Base-by-base conservation (phyloP, 2,113 vertebrate species). In the Scalopus aquaticus region DNA sequence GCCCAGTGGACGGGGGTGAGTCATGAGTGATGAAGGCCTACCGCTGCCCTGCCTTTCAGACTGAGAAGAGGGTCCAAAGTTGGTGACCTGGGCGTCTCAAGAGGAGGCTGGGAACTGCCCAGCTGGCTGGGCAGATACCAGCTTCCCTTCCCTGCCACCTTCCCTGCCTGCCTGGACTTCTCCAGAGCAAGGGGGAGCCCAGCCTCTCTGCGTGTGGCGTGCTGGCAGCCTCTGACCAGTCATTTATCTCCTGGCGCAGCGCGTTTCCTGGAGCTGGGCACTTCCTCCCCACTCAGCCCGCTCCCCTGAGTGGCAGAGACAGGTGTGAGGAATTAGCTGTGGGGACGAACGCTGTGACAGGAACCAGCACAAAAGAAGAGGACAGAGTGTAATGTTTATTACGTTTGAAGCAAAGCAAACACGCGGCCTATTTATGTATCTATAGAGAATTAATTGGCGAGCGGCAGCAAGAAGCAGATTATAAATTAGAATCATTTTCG, bases 401-500 rank as follows among this genome's bases (percentile, higher is more conserved):
- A 96, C 96, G 94, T 97, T 97, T 97, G 98, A 98, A 98, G 98
- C 98, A 98, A 98, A 98, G 97, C 97, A 98, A 98, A 98, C 98
- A 98, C 94, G 96, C 97, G 94, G 98, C 98, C 98, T 98, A 98
- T 98, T 98, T 98, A 98, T 95, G 97, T 98, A 98, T 98, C 98
- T 98, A 96, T 95, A 98, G 98, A 98, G 98, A 98, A 98, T 98
- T 98, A 98, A 98, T 97, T 98, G 98, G 97, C 96, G 96, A 98
- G 98, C 95, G 92, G 97, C 98, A 96, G 97, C 98, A 98, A 98
- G 98, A 97, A 98, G 97, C 97, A 98, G 98, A 98, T 98, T 98
- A 98, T 98, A 98, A 98, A 98, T 98, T 98, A 98, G 98, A 98
- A 98, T 98, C 92, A 97, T 98, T 98, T 98, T 98, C 98, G 93